A percentile compares a stretch with the other conserved stretches of the same genome.
phyloP scores from a whole-genome alignment of 2,113 vertebrate species.

The Cavia aperea region DNA sequence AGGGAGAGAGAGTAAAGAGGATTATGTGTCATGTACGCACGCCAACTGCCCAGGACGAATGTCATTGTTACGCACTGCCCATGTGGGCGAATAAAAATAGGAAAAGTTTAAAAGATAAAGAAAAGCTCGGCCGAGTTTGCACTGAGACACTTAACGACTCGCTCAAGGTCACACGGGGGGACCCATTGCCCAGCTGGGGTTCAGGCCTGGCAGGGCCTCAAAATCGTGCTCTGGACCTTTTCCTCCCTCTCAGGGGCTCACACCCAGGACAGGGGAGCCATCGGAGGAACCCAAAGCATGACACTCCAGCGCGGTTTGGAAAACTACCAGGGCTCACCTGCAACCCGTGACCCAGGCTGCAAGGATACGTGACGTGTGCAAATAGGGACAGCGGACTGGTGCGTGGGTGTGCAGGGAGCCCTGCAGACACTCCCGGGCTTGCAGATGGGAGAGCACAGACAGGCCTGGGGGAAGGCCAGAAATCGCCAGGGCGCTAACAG shows the following conservation, averaged over 20 bases:
- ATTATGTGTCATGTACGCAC: not conserved
- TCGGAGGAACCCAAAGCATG: accelerated
- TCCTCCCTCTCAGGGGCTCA: not conserved
- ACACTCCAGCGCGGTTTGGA: not conserved
- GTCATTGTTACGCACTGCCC: not conserved
- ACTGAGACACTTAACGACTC: not conserved
- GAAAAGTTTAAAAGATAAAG: not conserved
- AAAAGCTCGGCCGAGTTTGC: no score
- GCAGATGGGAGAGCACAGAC: no score
- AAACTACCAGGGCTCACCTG: not conserved
- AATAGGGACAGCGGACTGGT: accelerated
- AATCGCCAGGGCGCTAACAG: no score
- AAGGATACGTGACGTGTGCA: not conserved
- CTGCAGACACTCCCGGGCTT: accelerated
- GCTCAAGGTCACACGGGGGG: not conserved
- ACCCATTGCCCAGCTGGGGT: not conserved
- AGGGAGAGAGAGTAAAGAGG: not conserved
- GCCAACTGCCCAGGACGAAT: not conserved
- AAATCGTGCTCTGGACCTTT: no score
- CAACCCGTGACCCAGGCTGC: not conserved
- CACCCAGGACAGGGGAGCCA: not conserved
- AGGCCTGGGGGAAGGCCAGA: not conserved
- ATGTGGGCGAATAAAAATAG: not conserved
- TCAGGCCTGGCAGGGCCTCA: not conserved
- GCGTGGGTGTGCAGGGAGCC: accelerated